phyloP scores from a whole-genome alignment of 2,888 invertebrate species.

The Mongoloraphidia duomilia region DNA sequence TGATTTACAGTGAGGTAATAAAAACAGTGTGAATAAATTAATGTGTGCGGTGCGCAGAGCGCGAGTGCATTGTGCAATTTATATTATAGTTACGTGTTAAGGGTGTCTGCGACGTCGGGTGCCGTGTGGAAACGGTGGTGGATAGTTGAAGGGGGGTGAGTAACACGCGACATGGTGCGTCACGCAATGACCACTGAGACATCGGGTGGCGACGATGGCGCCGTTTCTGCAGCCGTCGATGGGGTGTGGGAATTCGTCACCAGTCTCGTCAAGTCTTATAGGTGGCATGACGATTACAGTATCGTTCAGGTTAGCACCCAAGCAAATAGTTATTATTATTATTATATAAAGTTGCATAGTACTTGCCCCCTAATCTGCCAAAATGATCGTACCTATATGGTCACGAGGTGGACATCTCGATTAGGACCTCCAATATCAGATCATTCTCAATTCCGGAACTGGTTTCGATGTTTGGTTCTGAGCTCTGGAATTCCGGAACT shows the following conservation, averaged over 20 bases:
- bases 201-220: slow-evolving; percentile 33
- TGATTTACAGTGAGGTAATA: too few species aligned
- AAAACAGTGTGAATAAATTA: background rate
- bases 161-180: slow-evolving; percentile 21
- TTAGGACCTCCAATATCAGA: too few species aligned
- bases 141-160: slow-evolving; percentile 1
- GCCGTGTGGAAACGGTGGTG: slow-evolving; percentile 9
- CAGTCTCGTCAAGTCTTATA: slow-evolving; percentile 44
- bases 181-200: slow-evolving; percentile 33
- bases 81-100: background rate
- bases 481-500: too few species aligned
- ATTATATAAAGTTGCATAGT: too few species aligned
- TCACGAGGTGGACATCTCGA: background rate
- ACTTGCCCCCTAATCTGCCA: background rate
- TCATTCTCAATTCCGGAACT: too few species aligned
- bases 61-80: background rate
- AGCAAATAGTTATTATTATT: slow-evolving; percentile 9
- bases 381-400: background rate
- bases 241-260: slow-evolving; percentile 54
- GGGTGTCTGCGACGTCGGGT: slow-evolving; percentile 10
- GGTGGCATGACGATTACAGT: slow-evolving; percentile 19
- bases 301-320: slow-evolving; percentile 38
- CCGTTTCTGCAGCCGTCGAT: slow-evolving; percentile 34
- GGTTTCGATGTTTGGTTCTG: too few species aligned
- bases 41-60: background rate